Evolutionary conservation across 1,140 invertebrate genomes (phyloP), one percentile per base, ranked within the genome.

Genomic region (Trichonephila inaurata): DNA sequence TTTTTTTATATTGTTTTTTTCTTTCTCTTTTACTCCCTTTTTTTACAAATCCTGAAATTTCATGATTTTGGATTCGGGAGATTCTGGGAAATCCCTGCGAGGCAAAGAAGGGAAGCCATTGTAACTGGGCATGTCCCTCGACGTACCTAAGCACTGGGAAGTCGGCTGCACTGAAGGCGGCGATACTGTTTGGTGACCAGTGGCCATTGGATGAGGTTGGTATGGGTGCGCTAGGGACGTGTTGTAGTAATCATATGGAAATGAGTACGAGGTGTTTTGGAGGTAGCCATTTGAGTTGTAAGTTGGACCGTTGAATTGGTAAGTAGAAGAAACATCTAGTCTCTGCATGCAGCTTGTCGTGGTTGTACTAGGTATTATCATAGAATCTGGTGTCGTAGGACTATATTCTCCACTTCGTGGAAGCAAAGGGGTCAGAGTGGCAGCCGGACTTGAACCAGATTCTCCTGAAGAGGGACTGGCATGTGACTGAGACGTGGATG

Each of bases 381-480:
- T 62, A 4, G 85, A 19, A 64, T 87, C 92, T 28, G 92, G 82
- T 6, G 82, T 86, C 8, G 66, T 51, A 7, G 92, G 85, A 62
- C 92, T 93, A 28, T 88, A 93, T 24, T 93, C 82, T 19, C 66
- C 44, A 62, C 62, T 51, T 5, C 92, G 40, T 0, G 58, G 66
- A 6, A 85, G 92, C n/a, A 93, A 24, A 5, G 91, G 82, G 5
- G 82, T 83, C 2, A 89, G 7, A 10, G 58, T 61, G 18, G 82
- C 69, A 6, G 92, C 28, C 6, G 92, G 92, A 58, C 92, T 93
- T 1, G 91, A 92, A 2, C 91, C 91, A 4, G 92, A 93, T 24
- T 93, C 92, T 44, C 92, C 92, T 19, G 92, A 93, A 12, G 92
- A 86, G 6, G 92, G 92, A 24, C 92, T 93, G 19, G 92, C 92